Evolutionary conservation across 2,113 vertebrate genomes (phyloP).

Genomic region (Sylvia atricapilla): DNA sequence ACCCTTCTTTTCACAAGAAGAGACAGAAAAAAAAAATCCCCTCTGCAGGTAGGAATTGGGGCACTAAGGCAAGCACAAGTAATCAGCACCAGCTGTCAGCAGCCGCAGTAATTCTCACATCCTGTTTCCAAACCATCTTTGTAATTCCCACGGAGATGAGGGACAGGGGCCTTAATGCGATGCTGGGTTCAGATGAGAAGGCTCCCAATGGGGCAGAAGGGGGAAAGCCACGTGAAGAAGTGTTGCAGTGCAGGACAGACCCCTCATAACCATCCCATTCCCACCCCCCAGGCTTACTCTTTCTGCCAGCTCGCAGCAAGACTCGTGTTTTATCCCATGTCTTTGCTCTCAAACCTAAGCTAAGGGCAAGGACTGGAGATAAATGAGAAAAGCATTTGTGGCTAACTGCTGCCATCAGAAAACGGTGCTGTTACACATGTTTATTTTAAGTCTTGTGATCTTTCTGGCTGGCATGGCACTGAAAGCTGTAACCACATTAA

Average conservation of each 20-base stretch:
- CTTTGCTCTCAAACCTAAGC: background rate
- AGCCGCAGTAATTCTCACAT: background rate
- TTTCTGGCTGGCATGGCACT: constrained; percentile 10
- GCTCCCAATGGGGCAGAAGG: background rate
- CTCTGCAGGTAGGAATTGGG: background rate
- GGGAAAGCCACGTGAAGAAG: rapidly evolving
- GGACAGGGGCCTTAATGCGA: background rate
- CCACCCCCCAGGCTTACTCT: rapidly evolving
- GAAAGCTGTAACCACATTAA: constrained; percentile 24
- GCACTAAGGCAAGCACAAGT: background rate
- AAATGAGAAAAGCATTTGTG: background rate
- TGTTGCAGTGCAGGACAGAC: rapidly evolving
- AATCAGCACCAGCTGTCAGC: background rate
- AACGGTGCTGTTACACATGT: background rate
- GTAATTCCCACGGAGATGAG: background rate
- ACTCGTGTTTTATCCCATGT: background rate
- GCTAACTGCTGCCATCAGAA: background rate
- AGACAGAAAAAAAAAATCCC: background rate
- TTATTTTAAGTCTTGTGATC: constrained; percentile 45
- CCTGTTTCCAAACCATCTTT: background rate
- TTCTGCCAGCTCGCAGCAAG: background rate
- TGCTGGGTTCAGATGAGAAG: background rate
- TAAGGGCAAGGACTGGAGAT: background rate
- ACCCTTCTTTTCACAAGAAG: background rate
- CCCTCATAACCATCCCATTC: background rate